A percentile compares a stretch with the other conserved stretches of the same genome.
Evolutionary conservation across 2,797 vertebrate species (phyloP).

Genomic region (Sebastes matsubarae): DNA sequence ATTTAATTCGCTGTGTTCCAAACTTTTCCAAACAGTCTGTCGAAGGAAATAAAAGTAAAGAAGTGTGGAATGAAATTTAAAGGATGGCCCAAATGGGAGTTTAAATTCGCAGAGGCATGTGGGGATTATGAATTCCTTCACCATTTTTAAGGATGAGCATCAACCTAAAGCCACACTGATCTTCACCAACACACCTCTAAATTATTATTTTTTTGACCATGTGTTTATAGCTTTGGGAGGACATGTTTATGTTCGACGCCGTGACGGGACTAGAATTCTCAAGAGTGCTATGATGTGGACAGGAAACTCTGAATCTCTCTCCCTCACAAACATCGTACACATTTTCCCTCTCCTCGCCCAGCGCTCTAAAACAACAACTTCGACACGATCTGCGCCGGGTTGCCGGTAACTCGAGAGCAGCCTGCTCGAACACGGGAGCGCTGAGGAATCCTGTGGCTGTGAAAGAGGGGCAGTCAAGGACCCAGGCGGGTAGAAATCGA

Average conservation of each 20-base stretch:
- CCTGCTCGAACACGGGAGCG: conserved; percentile 22
- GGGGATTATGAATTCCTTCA: conserved; percentile 10
- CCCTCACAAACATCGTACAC: conserved; percentile 59
- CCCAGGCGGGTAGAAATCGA: conserved; percentile 29
- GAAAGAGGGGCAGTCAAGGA: conserved; percentile 72
- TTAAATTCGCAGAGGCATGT: background rate
- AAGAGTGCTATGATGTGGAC: conserved; percentile 67
- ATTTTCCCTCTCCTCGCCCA: conserved; percentile 60
- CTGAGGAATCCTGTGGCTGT: conserved; percentile 62
- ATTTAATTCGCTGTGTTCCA: conserved; percentile 4
- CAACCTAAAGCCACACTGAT: background rate
- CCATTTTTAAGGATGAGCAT: conserved; percentile 12
- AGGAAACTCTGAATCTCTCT: conserved; percentile 73
- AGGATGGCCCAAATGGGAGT: background rate
- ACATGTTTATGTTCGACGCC: conserved; percentile 66
- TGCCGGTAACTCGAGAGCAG: conserved; percentile 74
- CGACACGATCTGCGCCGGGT: conserved; percentile 65
- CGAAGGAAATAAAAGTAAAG: conserved; percentile 1
- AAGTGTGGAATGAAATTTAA: background rate
- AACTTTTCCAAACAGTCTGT: background rate
- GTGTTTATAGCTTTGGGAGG: conserved; percentile 57
- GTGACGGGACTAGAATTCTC: conserved; percentile 66
- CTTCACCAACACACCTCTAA: conserved; percentile 22
- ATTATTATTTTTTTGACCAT: conserved; percentile 44
- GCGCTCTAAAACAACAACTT: conserved; percentile 79